Conservation (phyloP, 2,113 vertebrate genomes). For the Python bivittatus region DNA sequence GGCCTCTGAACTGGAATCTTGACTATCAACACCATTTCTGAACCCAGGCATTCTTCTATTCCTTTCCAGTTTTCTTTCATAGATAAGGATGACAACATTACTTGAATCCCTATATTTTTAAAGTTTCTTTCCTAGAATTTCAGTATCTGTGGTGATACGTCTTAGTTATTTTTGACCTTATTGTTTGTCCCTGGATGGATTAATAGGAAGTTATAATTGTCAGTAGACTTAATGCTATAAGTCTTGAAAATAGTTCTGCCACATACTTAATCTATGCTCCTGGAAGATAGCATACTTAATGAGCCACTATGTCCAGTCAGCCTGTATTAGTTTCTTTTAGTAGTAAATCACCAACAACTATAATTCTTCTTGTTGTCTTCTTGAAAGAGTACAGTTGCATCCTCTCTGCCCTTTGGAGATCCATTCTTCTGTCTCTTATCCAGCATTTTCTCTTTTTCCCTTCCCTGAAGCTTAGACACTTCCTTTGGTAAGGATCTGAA, state of each 20-base stretch:
- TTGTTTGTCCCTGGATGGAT: neutral
- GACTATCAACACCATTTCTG: neutral
- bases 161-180: neutral
- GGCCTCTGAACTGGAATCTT: neutral
- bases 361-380: neutral
- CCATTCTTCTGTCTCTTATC: neutral
- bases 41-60: neutral
- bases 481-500: neutral
- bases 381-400: neutral
- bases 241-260: neutral
- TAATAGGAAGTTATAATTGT: neutral
- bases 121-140: neutral
- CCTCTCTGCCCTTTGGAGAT: neutral
- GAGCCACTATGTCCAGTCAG: neutral
- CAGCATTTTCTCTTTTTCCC: neutral
- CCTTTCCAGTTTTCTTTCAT: neutral
- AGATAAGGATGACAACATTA: neutral
- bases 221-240: neutral
- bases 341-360: neutral
- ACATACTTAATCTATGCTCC: neutral
- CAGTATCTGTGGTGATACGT: neutral
- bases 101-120: neutral
- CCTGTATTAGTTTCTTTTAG: too few relatives aligned
- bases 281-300: neutral
- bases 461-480: neutral